Base-by-base conservation (phyloP, 2,888 invertebrate species). In the Synanthedon vespiformis region DNA sequence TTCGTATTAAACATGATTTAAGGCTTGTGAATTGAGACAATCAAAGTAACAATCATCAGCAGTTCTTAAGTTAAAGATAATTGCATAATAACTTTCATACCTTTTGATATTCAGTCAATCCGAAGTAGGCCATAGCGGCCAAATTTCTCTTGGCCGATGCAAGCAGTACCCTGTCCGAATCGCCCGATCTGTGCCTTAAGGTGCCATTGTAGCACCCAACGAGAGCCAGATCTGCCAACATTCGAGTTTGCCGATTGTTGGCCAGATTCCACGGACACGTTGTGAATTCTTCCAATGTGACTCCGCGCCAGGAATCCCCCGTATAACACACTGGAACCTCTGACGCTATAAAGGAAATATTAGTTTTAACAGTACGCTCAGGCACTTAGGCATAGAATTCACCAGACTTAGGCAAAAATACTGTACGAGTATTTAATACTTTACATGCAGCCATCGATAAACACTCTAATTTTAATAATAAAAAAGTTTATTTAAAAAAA, bases 121-220 rank as follows among this genome's bases (percentile, higher is more conserved):
- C 99, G 80, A 99, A 99, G 82, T 96, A 99, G 52, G 98, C 95
- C 96, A 99, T 96, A 51, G 94, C 93, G 57, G 94, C 93, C 54
- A 99, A 89, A 85, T 99, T 99, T 61, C 93, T 91, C 85, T 98
- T 98, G 52, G 99, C 99, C 70, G 97, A 98, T 40, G 95, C 94
- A 58, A 99, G 87, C 90, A 99, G 92, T 50, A 97, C 92, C 52
- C 92, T 88, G 70, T 96, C 94, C 41, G 94, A 89, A 67, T 95
- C 95, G 11, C 89, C 83, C 51, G 89, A 88, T 52, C 83, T 68
- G 51, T 93, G 90, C 88, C 95, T 91, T 60, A 91, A 89, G 51
- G 92, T 92, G 63, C 91, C 93, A 73, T 98, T 96, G 86, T 99
- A 99, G 86, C 99, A 99, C 54, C 97, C 96, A 41, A 99, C 94